These are phyloP conservation scores for Tiliacea citrago DNA, from an alignment of 2,888 invertebrate genomes.

Conservation along the genomic window DNA sequence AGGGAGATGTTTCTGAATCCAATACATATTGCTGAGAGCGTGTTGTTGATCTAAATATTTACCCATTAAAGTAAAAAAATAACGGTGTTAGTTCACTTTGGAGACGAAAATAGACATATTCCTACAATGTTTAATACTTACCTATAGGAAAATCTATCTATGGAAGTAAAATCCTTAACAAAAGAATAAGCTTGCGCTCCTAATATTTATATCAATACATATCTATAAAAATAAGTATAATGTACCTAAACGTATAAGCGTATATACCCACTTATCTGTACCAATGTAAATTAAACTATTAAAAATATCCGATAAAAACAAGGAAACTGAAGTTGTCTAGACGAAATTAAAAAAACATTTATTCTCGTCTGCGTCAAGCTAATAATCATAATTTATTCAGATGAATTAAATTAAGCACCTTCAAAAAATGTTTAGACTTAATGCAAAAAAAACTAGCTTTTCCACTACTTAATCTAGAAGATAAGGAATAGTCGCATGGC, in stretches of 20 bases:
- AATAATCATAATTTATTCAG: constrained; percentile 38
- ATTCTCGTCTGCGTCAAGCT: constrained; percentile 7
- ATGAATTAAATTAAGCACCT: constrained; percentile 23
- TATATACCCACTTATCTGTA: background rate
- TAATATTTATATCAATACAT: background rate
- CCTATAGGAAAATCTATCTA: background rate
- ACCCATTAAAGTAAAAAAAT: background rate
- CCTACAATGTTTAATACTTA: background rate
- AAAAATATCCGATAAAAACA: constrained; percentile 37
- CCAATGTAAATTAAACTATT: constrained; percentile 18
- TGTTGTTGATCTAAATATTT: background rate
- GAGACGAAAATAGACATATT: background rate
- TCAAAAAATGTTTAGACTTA: background rate
- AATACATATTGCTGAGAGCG: background rate
- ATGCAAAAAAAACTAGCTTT: constrained; percentile 1
- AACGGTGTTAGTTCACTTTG: background rate
- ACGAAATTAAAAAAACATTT: constrained; percentile 17
- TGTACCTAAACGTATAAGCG: background rate
- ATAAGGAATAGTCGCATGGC: background rate
- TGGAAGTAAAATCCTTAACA: background rate
- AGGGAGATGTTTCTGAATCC: background rate
- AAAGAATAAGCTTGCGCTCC: background rate
- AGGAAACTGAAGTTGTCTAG: constrained; percentile 54
- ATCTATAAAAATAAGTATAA: background rate
- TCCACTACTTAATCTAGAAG: background rate